Conservation (phyloP, 2,888 invertebrate genomes). For the Anthoptus insignis region DNA sequence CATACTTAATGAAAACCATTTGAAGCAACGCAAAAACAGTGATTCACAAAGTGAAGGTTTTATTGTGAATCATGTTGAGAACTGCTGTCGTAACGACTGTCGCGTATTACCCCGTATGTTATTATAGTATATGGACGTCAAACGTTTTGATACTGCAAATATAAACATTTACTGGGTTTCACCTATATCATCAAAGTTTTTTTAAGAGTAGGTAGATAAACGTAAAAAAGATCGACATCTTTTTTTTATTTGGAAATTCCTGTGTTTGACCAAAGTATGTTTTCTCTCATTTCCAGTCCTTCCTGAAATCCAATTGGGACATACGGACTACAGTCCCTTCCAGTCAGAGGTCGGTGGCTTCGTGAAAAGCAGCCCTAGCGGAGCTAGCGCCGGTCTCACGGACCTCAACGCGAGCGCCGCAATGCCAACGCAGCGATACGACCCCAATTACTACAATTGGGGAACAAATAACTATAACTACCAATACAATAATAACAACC, state of each 20-base stretch:
- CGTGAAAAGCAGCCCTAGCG: slow-evolving; percentile 73
- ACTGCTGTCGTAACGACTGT: not conserved
- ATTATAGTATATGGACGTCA: not conserved
- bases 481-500: slow-evolving; percentile 89
- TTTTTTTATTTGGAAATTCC: not conserved
- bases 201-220: not conserved
- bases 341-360: slow-evolving; percentile 70
- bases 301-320: slow-evolving; percentile 85
- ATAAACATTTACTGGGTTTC: not conserved
- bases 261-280: too few species aligned
- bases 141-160: not conserved
- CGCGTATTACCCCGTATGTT: not conserved
- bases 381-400: slow-evolving; percentile 71
- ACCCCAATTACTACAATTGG: slow-evolving; percentile 88
- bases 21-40: not conserved
- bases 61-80: not conserved
- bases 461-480: slow-evolving; percentile 89
- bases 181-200: slow-evolving; percentile 1
- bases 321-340: slow-evolving; percentile 76
- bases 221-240: too few species aligned
- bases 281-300: slow-evolving; percentile 80
- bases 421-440: slow-evolving; percentile 75
- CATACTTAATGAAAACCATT: slow-evolving; percentile 35
- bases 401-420: slow-evolving; percentile 73
- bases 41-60: slow-evolving; percentile 5